These are phyloP conservation scores for Vesta saturnalis DNA, from an alignment of 2,888 invertebrate genomes.

Conservation along the genomic window DNA sequence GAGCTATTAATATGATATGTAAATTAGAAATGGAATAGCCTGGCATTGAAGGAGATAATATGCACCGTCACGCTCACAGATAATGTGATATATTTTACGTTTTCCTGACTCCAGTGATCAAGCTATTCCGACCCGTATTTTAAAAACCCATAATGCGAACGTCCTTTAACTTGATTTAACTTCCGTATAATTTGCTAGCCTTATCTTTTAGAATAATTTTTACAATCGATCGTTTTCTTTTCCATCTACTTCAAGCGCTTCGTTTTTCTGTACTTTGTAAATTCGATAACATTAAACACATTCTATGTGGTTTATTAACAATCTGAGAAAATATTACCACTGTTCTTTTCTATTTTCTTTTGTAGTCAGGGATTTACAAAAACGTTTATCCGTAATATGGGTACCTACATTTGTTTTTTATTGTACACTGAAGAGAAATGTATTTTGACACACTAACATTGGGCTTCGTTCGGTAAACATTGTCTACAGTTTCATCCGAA, in stretches of 20 bases:
- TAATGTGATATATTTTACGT: slow-evolving; percentile 32
- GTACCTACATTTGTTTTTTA: no score
- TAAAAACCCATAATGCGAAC: slow-evolving; percentile 13
- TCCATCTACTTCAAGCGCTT: background rate
- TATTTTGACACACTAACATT: no score
- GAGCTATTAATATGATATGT: slow-evolving; percentile 33
- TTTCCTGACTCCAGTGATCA: slow-evolving; percentile 29
- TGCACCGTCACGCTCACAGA: slow-evolving; percentile 30
- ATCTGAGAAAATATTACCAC: no score
- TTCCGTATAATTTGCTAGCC: slow-evolving; percentile 14
- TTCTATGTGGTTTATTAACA: no score
- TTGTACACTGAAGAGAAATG: no score
- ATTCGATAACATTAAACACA: no score
- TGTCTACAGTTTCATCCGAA: no score
- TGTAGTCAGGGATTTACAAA: no score
- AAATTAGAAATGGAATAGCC: slow-evolving; percentile 30
- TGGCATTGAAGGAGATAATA: slow-evolving; percentile 30
- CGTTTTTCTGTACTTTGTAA: no score
- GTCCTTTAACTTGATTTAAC: slow-evolving; percentile 3
- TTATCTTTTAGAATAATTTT: slow-evolving; percentile 7
- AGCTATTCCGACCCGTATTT: slow-evolving; percentile 15
- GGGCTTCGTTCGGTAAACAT: no score
- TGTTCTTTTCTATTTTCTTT: no score
- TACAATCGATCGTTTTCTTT: background rate
- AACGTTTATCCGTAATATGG: no score